Percentiles rank a stretch among this genome's conserved stretches.
These are phyloP conservation scores for Orientallactaga bullata DNA, from an alignment of 2,113 vertebrate species.

Conservation along the genomic window DNA sequence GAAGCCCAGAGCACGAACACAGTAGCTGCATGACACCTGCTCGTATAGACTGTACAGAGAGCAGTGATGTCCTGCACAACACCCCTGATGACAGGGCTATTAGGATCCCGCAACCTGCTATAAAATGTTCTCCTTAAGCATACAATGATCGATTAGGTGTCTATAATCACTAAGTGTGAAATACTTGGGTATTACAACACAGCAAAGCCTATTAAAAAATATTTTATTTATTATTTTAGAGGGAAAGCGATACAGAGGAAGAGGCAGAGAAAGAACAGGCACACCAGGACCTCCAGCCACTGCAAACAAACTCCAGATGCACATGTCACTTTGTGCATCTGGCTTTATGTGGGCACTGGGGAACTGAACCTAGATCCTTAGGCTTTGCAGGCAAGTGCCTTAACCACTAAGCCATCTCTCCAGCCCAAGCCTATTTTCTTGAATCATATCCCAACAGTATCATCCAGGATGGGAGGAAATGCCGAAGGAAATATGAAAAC, in stretches of 20 bases:
- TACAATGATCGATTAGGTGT: constrained; percentile 49
- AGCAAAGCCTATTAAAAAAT: not conserved
- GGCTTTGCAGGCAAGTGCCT: too few species aligned
- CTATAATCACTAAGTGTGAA: constrained; percentile 52
- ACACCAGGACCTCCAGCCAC: too few species aligned
- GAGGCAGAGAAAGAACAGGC: too few species aligned
- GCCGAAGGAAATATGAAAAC: not conserved
- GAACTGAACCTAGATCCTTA: too few species aligned
- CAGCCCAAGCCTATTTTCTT: not conserved
- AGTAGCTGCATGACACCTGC: not conserved
- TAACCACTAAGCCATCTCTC: too few species aligned
- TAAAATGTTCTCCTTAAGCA: constrained; percentile 42
- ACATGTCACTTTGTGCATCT: too few species aligned
- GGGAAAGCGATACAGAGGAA: too few species aligned
- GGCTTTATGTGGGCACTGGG: too few species aligned
- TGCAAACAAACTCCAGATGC: too few species aligned
- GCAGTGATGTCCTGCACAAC: too few species aligned
- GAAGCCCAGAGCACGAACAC: not conserved
- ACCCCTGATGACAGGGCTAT: not conserved
- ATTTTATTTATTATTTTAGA: too few species aligned
- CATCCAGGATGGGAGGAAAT: not conserved
- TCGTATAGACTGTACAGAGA: not conserved
- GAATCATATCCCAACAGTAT: constrained; percentile 9
- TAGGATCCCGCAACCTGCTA: not conserved
- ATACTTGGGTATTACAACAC: not conserved